Base-by-base conservation (phyloP, 1,140 invertebrate species). In the Drosophila athabasca region DNA sequence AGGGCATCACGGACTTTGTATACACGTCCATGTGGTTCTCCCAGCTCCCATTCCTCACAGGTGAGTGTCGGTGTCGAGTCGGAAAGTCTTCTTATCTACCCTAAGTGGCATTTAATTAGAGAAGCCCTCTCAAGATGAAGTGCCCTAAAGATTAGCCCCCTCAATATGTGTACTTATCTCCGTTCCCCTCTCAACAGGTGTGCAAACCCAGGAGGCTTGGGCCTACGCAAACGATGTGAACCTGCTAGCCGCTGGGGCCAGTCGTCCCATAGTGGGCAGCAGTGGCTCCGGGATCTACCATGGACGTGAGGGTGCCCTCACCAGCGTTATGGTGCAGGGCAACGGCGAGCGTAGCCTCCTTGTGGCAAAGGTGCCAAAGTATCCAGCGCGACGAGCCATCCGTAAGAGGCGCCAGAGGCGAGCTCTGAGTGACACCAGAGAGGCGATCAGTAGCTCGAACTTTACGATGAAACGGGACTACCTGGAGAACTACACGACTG, bases 21-120 rank as follows among this genome's bases (percentile, higher is more conserved):
- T 95, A 94, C 73, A 92, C 95, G 0, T 94, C 95, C 0, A 94
- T 94, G 53, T 97, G 96, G 96, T 94, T 94, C 76, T 95, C 95
- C 5, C 94, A 95, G 69, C 72, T 95, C 5, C 96, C 94, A 0
- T 95, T 95, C 77, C 91, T 96, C 5, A 95, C 94, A 50, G 94
- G 95, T 93, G 74, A 92, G 65, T 31, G 11, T 19, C 1, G 9
- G 2, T 29, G 8, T 6, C 24, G 24, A 26, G 24, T 26, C 24
- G 24, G 4, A 5, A 0, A 5, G 24, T 26, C 24, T 3, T 2
- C n/a, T 35, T 15, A 13, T 46, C 13, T 8, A 11, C 24, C 9
- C 9, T 22, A 9, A 19, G 3, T 48, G 26, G n/a, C 11, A n/a
- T n/a, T 4, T 49, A 39, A 13, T 13, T 13, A 4, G 9, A 11